Evolutionary conservation across 2,113 vertebrate species (phyloP).

Genomic region (Centrocercus urophasianus): DNA sequence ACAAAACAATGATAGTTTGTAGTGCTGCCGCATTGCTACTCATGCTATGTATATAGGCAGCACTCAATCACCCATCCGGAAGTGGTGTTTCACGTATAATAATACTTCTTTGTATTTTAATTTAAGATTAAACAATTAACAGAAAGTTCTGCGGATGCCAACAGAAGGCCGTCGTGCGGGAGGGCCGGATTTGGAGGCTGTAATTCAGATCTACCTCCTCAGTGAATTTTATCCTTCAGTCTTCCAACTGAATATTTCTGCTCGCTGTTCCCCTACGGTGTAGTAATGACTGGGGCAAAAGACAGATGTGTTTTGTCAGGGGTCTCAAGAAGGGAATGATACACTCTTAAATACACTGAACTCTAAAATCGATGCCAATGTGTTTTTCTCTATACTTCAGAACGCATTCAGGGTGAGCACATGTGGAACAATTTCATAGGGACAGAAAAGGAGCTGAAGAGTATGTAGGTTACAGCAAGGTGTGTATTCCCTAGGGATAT

Average conservation of each 20-base stretch:
- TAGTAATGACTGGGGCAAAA: not conserved
- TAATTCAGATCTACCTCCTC: not conserved
- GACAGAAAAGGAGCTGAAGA: conserved; percentile 41
- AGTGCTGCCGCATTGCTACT: not conserved
- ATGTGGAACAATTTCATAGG: conserved; percentile 29
- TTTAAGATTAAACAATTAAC: conserved; percentile 43
- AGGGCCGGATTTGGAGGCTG: not conserved
- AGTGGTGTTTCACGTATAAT: conserved; percentile 1
- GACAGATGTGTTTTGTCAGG: not conserved
- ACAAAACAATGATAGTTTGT: not conserved
- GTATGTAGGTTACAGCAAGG: conserved; percentile 72
- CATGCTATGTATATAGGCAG: not conserved
- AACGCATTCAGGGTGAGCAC: not conserved
- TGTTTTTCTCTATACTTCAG: not conserved
- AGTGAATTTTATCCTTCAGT: not conserved
- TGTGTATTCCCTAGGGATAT: conserved; percentile 74
- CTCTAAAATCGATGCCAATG: not conserved
- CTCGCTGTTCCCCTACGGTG: not conserved
- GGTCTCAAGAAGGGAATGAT: not conserved
- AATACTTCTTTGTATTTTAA: conserved; percentile 22
- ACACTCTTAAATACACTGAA: not conserved
- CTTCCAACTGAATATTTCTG: not conserved
- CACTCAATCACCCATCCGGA: conserved; percentile 2
- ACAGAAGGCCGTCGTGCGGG: not conserved
- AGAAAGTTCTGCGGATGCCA: conserved; percentile 37